These are phyloP conservation scores for Progne subis DNA, from an alignment of 2,113 vertebrate species.

Conservation along the genomic window DNA sequence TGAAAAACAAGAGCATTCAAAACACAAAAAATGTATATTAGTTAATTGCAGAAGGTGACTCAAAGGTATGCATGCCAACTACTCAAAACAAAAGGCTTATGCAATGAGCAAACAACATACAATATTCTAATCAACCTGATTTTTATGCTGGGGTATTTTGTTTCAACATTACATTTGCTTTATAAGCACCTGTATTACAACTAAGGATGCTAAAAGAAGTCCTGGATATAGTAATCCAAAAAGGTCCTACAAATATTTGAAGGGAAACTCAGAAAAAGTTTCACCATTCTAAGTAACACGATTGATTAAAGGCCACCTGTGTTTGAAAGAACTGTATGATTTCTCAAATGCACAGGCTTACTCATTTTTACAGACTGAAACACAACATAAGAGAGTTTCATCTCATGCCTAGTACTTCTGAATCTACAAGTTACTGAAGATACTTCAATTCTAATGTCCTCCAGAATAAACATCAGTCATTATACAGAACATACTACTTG, in stretches of 20 bases:
- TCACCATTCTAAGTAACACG: background rate
- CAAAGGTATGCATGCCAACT: background rate
- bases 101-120: background rate
- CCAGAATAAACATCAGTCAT: background rate
- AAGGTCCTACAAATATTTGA: background rate
- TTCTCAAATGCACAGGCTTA: background rate
- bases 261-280: background rate
- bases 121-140: background rate
- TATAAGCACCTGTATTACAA: background rate
- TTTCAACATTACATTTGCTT: background rate
- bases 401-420: background rate
- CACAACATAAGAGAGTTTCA: background rate
- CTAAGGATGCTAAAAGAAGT: background rate
- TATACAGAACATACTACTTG: fast-evolving
- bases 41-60: background rate
- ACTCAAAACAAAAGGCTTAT: background rate
- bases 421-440: background rate
- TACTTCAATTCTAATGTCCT: background rate
- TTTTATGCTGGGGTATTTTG: background rate
- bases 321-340: background rate
- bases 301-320: background rate
- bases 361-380: background rate
- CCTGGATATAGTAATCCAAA: background rate
- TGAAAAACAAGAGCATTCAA: conserved; percentile 66
- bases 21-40: background rate